Evolutionary conservation across 1,140 invertebrate species (phyloP).

Genomic region (roundworm (Caenorhabditis elegans)): DNA sequence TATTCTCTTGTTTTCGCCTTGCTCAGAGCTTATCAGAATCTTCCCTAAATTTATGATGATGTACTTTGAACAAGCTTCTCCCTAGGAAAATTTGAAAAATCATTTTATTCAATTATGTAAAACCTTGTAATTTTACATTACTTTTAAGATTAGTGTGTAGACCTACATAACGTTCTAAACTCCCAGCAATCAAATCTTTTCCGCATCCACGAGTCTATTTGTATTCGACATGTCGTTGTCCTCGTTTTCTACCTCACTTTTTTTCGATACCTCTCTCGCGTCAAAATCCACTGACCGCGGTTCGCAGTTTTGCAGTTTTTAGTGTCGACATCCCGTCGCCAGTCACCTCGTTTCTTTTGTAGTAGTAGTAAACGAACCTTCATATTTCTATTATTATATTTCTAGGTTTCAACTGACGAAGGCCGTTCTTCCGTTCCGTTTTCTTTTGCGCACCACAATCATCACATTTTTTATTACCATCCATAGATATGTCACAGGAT

Average conservation of each 20-base stretch:
- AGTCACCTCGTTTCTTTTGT: neutral
- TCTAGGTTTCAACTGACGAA: too few relatives aligned
- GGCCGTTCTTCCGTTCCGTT: neutral
- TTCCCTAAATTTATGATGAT: too few relatives aligned
- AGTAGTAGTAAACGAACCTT: neutral
- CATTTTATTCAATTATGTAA: too few relatives aligned
- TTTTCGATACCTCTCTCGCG: neutral
- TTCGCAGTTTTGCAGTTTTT: slow-evolving; percentile 20
- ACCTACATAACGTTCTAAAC: too few relatives aligned
- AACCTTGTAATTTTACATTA: too few relatives aligned
- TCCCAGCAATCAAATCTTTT: too few relatives aligned
- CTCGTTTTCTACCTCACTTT: neutral
- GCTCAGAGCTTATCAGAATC: neutral
- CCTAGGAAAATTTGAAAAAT: too few relatives aligned
- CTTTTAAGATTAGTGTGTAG: too few relatives aligned
- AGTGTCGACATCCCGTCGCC: neutral
- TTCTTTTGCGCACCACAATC: slow-evolving; percentile 1
- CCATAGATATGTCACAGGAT: neutral
- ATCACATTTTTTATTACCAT: slow-evolving; percentile 15
- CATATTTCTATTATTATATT: neutral
- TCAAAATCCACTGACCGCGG: neutral
- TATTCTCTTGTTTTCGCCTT: slow-evolving; percentile 15
- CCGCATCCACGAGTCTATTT: neutral
- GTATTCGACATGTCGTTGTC: neutral
- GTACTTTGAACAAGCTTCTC: too few relatives aligned